A percentile compares a stretch with the other conserved stretches of the same genome.
phyloP scores from a whole-genome alignment of 2,888 invertebrate genomes.

The Andrena camellia region DNA sequence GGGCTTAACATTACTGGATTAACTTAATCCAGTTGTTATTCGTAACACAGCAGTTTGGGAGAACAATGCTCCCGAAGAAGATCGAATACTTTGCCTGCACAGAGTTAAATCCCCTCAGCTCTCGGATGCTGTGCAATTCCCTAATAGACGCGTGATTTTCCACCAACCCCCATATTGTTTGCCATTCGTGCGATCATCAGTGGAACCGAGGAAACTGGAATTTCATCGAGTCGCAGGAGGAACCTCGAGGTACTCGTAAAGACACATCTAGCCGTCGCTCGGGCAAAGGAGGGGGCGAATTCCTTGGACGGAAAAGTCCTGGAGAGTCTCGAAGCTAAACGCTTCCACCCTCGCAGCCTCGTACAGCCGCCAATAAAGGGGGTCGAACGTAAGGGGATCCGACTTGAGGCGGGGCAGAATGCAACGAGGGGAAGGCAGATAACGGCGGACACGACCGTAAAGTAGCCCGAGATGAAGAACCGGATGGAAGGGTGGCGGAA shows the following conservation, averaged over 20 bases:
- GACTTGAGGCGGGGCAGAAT: not conserved
- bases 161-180: no score
- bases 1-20: not conserved
- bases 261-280: not conserved
- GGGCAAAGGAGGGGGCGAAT: not conserved
- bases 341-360: not conserved
- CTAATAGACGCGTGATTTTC: no score
- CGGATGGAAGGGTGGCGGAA: constrained; percentile 35
- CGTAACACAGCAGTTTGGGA: no score
- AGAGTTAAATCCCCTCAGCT: no score
- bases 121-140: no score
- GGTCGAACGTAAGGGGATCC: not conserved
- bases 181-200: not conserved
- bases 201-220: not conserved
- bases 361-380: constrained; percentile 28
- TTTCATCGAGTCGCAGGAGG: not conserved
- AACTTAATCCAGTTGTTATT: no score
- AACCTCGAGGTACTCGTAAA: not conserved
- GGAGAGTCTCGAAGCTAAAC: constrained; percentile 5
- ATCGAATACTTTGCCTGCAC: no score
- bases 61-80: no score
- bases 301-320: not conserved
- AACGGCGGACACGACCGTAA: constrained; percentile 32
- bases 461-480: constrained; percentile 39
- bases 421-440: constrained; percentile 27